Percentiles rank a stretch among this genome's conserved stretches.
Evolutionary conservation across 1,140 invertebrate genomes (phyloP).

Genomic region (Acromyrmex heyeri): DNA sequence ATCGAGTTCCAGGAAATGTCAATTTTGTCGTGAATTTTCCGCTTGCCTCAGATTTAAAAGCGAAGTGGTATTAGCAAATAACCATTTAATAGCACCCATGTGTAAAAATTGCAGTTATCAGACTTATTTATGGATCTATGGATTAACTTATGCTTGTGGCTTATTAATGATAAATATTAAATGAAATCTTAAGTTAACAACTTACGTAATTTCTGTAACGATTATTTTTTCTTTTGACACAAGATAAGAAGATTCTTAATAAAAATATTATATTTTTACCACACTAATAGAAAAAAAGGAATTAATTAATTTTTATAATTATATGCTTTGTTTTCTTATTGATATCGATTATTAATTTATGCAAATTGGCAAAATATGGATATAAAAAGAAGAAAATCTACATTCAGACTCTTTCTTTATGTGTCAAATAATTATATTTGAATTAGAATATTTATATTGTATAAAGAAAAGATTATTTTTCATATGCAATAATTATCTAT

Average conservation of each 20-base stretch:
- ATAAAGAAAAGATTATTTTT: not conserved
- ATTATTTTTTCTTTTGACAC: not conserved
- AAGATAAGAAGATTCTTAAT: not conserved
- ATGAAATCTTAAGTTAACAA: not conserved
- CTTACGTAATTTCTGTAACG: not conserved
- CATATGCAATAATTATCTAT: not conserved
- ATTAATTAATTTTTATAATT: too few species aligned
- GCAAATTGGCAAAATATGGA: not conserved
- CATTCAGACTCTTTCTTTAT: not conserved
- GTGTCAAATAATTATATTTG: not conserved
- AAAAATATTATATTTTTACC: not conserved
- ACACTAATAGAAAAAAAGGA: not conserved
- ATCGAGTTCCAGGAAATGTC: not conserved
- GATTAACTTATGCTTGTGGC: not conserved
- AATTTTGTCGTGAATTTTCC: constrained; percentile 6
- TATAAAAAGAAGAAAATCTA: not conserved
- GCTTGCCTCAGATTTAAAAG: not conserved
- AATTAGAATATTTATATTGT: not conserved
- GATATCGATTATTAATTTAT: constrained; percentile 8
- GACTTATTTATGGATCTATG: not conserved
- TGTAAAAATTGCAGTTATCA: constrained; percentile 37
- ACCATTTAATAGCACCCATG: constrained; percentile 2
- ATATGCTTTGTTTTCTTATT: not conserved
- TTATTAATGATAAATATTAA: not conserved
- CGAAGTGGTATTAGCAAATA: constrained; percentile 42